phyloP scores from a whole-genome alignment of 1,140 invertebrate genomes.

The Oryctes rhinoceros region DNA sequence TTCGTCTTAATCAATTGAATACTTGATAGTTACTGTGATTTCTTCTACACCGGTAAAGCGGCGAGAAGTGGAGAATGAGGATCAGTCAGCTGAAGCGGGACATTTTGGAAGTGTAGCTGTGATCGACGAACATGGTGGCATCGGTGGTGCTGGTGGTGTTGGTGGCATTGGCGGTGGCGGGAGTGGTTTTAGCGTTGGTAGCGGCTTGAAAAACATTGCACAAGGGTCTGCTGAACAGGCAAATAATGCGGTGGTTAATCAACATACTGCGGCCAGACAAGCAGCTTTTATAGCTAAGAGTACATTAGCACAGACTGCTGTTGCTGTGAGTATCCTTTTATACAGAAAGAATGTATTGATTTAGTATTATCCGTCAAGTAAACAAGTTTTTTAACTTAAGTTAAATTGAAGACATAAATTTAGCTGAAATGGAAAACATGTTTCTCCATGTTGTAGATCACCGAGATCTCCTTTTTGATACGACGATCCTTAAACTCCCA shows the following conservation, averaged over 20 bases:
- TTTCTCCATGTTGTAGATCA: too few relatives aligned
- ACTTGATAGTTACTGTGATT: slow-evolving; percentile 21
- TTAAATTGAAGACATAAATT: too few relatives aligned
- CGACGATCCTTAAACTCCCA: too few relatives aligned
- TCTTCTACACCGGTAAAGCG: slow-evolving; percentile 7
- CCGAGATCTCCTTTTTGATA: too few relatives aligned
- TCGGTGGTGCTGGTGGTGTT: too few relatives aligned
- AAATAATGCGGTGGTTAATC: slow-evolving; percentile 36
- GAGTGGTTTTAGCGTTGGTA: slow-evolving; percentile 30
- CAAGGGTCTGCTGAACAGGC: slow-evolving; percentile 40
- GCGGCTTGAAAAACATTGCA: slow-evolving; percentile 36
- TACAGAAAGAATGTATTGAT: too few relatives aligned
- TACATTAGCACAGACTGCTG: slow-evolving; percentile 32
- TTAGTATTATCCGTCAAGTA: too few relatives aligned
- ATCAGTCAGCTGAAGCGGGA: slow-evolving; percentile 26
- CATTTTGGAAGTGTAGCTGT: slow-evolving; percentile 21
- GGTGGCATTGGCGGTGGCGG: neutral
- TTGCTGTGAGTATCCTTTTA: slow-evolving; percentile 16
- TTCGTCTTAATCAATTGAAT: neutral
- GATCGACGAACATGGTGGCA: neutral
- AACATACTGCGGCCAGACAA: slow-evolving; percentile 30
- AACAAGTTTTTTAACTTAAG: too few relatives aligned
- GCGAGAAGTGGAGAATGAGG: slow-evolving; percentile 14
- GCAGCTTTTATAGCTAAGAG: slow-evolving; percentile 39
- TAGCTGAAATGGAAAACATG: too few relatives aligned